A percentile compares a stretch with the other conserved stretches of the same genome.
Conservation (phyloP, 2,888 invertebrate genomes). For the Sminthurides aquaticus region DNA sequence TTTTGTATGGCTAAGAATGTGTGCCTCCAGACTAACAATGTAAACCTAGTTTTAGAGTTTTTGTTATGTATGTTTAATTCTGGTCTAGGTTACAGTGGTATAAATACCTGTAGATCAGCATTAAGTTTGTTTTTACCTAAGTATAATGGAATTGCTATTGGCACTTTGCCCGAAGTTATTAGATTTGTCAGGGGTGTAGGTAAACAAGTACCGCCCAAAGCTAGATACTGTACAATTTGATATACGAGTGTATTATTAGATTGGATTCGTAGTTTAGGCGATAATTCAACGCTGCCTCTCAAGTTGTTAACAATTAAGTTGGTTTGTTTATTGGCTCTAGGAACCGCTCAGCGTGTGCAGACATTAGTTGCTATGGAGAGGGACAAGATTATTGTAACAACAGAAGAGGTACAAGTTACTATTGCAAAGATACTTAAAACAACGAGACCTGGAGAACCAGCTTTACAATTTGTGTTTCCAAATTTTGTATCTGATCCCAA, state of each 20-base stretch:
- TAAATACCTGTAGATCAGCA: slow-evolving; percentile 18
- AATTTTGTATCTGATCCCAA: too few species aligned
- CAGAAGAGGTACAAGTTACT: too few species aligned
- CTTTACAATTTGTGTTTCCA: too few species aligned
- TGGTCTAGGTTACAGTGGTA: slow-evolving; percentile 8
- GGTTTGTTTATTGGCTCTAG: slow-evolving; percentile 16
- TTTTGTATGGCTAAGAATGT: too few species aligned
- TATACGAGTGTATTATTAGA: slow-evolving; percentile 7
- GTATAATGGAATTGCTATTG: background rate
- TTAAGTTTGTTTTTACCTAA: slow-evolving; percentile 3
- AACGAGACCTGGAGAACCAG: too few species aligned
- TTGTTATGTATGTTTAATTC: background rate
- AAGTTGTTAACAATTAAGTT: slow-evolving; percentile 8
- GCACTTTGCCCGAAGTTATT: slow-evolving; percentile 4
- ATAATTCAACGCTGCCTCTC: background rate
- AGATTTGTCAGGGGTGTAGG: slow-evolving; percentile 16
- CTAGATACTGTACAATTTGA: slow-evolving; percentile 20
- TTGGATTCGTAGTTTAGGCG: background rate
- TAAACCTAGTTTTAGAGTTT: too few species aligned
- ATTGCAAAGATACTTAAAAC: too few species aligned
- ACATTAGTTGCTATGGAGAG: slow-evolving; percentile 11
- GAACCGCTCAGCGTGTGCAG: slow-evolving; percentile 23
- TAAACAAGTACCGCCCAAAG: slow-evolving; percentile 8
- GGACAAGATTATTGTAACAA: slow-evolving; percentile 12
- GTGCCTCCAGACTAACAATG: too few species aligned